Evolutionary conservation across 2,797 vertebrate genomes (phyloP), one percentile per base, ranked within the genome.

Genomic region (Eptatretus atami): DNA sequence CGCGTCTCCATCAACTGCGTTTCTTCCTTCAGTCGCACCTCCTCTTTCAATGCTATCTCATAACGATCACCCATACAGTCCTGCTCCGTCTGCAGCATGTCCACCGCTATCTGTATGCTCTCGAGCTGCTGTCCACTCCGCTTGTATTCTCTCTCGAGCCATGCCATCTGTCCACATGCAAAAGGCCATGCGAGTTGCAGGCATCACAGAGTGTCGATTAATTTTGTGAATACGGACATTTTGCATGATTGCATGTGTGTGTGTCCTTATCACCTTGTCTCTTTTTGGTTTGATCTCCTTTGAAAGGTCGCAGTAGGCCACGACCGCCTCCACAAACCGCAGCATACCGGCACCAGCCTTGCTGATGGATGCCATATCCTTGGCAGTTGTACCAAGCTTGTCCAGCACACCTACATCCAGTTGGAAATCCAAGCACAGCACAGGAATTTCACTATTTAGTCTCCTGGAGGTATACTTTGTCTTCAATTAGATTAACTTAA

Each of bases 281-380:
- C 84, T 78, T 66, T 93, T 96, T 1, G 88, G 90, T 71, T 87
- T 92, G 71, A 95, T 83, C 65, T 86, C 81, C 66, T 70, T 79
- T 63, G 82, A 76, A 19, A 90, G 82, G 1, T 93, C 84, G 66
- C 85, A 94, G 74, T 93, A 96, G 67, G 82, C 81, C 76, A 95
- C 81, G 24, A 90, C 80, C 3, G 87, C 86, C 66, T 86, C 84
- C 0, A 95, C 88, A 69, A 92, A 98, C 69, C 87, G 92, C 11
- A 95, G 69, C 87, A 98, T 86, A 53, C 88, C 92, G 63, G 84
- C 74, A 13, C 92, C 92, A 0, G 92, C 92, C 70, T 77, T 85
- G 74, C 87, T 98, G 67, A 96, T 85, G 3, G 71, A 77, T 69
- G 85, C 85, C 92, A 98, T 98, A 67, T 95, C 90, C 64, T 73